phyloP scores from a whole-genome alignment of 2,113 vertebrate genomes.

The Orthonyx spaldingii region DNA sequence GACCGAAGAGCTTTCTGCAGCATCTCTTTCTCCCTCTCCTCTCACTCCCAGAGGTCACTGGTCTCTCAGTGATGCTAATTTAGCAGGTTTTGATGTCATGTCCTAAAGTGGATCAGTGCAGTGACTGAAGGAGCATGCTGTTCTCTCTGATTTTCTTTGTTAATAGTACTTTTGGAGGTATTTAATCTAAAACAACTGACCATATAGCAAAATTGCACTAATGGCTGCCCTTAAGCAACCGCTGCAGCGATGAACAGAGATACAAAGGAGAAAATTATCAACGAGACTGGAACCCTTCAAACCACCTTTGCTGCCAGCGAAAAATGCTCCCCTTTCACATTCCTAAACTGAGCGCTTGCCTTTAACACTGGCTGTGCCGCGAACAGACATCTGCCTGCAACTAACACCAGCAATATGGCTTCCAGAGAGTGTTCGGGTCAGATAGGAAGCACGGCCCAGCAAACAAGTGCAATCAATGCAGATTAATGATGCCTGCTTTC shows the following conservation, averaged over 20 bases:
- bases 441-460: neutral
- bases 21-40: neutral
- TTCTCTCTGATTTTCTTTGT: neutral
- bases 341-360: neutral
- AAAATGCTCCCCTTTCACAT: constrained; percentile 42
- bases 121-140: neutral
- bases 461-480: constrained; percentile 57
- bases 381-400: constrained; percentile 19
- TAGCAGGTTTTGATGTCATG: neutral
- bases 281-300: neutral
- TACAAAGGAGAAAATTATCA: constrained; percentile 3
- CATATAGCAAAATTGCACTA: neutral
- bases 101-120: neutral
- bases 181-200: constrained; percentile 10
- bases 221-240: neutral
- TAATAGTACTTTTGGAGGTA: neutral
- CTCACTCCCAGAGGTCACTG: neutral
- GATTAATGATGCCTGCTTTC: constrained; percentile 61
- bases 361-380: neutral
- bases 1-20: neutral
- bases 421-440: constrained; percentile 16
- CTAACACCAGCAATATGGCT: neutral
- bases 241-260: neutral
- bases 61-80: neutral
- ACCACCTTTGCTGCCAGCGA: constrained; percentile 2